Evolutionary conservation across 2,888 invertebrate genomes (phyloP).

Genomic region (Melitaea athalia): DNA sequence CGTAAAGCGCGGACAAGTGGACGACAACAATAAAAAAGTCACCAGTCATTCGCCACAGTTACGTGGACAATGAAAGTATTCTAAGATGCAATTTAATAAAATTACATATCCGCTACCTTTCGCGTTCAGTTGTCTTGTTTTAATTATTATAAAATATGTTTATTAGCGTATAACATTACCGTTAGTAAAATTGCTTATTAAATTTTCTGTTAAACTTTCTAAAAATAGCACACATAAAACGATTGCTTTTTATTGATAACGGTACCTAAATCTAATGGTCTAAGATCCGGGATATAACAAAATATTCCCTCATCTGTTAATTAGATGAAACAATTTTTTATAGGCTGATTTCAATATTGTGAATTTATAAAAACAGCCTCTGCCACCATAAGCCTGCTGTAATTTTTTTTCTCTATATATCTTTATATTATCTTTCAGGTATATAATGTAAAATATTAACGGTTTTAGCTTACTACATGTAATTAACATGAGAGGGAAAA

Average conservation of each 20-base stretch:
- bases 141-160: background rate
- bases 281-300: no score
- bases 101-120: constrained; percentile 40
- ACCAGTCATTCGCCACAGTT: constrained; percentile 38
- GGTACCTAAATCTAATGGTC: background rate
- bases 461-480: no score
- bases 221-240: constrained; percentile 2
- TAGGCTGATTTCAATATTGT: no score
- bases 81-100: constrained; percentile 45
- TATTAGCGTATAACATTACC: background rate
- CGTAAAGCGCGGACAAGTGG: constrained; percentile 39
- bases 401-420: no score
- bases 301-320: no score
- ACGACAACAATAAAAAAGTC: constrained; percentile 39
- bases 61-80: constrained; percentile 47
- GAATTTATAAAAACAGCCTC: no score
- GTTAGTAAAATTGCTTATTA: background rate
- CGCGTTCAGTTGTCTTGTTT: constrained; percentile 29
- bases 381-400: no score
- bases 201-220: background rate
- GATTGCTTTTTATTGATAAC: background rate
- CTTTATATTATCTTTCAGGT: no score
- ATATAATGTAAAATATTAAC: no score
- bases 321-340: no score
- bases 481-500: no score